phyloP scores from a whole-genome alignment of 2,113 vertebrate species.

The Ctenomys sociabilis region DNA sequence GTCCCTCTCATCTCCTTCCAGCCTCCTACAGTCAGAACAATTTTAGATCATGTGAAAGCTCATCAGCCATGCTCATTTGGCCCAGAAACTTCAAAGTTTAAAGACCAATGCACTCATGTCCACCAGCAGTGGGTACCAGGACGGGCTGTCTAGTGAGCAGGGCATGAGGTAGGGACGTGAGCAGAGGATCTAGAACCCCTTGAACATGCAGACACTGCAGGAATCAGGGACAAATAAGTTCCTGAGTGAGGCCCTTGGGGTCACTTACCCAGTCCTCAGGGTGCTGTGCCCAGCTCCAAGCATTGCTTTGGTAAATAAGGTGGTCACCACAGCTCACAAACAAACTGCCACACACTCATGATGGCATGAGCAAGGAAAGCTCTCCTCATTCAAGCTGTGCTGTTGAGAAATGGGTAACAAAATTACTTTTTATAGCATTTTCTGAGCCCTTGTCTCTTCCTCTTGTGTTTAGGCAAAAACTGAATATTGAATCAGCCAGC shows the following conservation, averaged over 20 bases:
- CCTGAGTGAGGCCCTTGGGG: neutral
- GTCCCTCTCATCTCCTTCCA: slow-evolving; percentile 15
- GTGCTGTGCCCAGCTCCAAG: neutral
- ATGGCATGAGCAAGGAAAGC: neutral
- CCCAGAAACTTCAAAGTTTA: neutral
- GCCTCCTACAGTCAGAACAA: slow-evolving; percentile 36
- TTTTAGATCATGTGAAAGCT: slow-evolving; percentile 24
- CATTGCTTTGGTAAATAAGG: neutral
- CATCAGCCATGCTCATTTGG: neutral
- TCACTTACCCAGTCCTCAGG: neutral
- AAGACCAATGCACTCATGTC: neutral
- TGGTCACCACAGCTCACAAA: neutral
- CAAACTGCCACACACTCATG: neutral
- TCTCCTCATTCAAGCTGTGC: neutral
- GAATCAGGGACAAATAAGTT: neutral
- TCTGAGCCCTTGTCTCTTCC: neutral
- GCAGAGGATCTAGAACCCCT: neutral
- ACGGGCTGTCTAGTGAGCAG: neutral
- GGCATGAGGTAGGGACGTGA: accelerated
- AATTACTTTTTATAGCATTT: neutral
- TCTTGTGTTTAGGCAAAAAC: slow-evolving; percentile 32
- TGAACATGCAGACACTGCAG: neutral
- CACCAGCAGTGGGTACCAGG: neutral
- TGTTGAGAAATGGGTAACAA: neutral
- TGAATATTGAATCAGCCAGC: slow-evolving; percentile 9